These are phyloP conservation scores for Phaetusa simplex DNA, from an alignment of 2,113 vertebrate species.

Conservation along the genomic window DNA sequence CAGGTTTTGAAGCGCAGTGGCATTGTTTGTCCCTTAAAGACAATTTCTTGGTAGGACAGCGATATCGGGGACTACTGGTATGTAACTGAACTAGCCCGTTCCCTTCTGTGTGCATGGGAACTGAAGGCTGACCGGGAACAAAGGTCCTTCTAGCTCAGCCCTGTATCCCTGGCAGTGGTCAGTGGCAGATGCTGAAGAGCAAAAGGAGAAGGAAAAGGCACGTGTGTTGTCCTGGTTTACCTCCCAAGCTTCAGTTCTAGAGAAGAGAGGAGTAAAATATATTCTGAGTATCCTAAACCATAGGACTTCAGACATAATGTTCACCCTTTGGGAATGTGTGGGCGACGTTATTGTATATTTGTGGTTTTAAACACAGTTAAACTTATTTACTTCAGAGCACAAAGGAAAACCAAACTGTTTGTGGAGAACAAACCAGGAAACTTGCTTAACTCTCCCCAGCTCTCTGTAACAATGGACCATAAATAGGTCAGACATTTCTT, in stretches of 20 bases:
- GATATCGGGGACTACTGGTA: background rate
- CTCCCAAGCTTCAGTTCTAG: slow-evolving; percentile 23
- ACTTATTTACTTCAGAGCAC: slow-evolving; percentile 72
- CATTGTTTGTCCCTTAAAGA: background rate
- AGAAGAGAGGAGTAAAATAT: slow-evolving; percentile 33
- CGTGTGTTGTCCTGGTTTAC: background rate
- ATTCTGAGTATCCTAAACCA: slow-evolving; percentile 7
- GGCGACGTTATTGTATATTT: slow-evolving; percentile 60
- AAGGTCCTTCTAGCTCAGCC: background rate
- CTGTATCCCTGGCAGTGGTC: background rate
- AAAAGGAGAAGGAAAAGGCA: background rate
- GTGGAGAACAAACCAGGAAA: slow-evolving; percentile 69
- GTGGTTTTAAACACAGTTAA: slow-evolving; percentile 67
- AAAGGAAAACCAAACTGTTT: slow-evolving; percentile 76
- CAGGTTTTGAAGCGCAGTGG: background rate
- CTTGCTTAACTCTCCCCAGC: slow-evolving; percentile 65
- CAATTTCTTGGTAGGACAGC: background rate
- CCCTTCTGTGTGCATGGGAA: background rate
- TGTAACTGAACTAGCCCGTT: background rate
- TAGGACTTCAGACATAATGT: slow-evolving; percentile 59
- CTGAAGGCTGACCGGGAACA: background rate
- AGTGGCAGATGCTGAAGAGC: background rate
- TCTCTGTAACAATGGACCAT: slow-evolving; percentile 70
- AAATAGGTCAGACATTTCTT: slow-evolving; percentile 67
- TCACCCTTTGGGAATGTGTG: slow-evolving; percentile 69